phyloP scores from a whole-genome alignment of 2,888 invertebrate genomes.

The Nymphalis urticae region DNA sequence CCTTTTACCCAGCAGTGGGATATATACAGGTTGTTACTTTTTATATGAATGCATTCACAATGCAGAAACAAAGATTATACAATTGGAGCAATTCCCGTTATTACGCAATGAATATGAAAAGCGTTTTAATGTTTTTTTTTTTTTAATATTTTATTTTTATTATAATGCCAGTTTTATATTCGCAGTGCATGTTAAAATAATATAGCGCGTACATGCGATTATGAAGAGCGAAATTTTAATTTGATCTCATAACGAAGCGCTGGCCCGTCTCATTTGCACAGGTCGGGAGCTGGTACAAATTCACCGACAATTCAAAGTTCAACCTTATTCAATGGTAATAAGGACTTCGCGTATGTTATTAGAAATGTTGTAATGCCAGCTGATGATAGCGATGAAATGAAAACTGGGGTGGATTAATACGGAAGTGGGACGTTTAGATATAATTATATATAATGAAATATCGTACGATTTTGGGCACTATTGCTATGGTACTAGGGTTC shows the following conservation, averaged over 20 bases:
- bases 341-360: background rate
- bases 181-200: conserved; percentile 23
- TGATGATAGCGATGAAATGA: conserved; percentile 25
- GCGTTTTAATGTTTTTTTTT: background rate
- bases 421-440: conserved; percentile 31
- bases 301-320: background rate
- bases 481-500: background rate
- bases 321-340: conserved; percentile 6
- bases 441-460: conserved; percentile 25
- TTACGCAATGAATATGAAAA: no score
- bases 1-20: no score
- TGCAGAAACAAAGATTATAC: no score
- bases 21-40: no score
- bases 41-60: no score
- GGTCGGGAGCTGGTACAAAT: conserved; percentile 16
- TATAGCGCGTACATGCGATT: conserved; percentile 25
- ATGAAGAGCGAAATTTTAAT: conserved; percentile 34
- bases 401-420: conserved; percentile 34
- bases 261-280: conserved; percentile 31
- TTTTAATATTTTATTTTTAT: background rate
- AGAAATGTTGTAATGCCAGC: background rate
- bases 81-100: no score
- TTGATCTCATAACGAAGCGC: conserved; percentile 29
- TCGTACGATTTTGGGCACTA: conserved; percentile 11
- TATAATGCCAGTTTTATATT: conserved; percentile 15